These are phyloP conservation scores for Drosophila kokeensis DNA, from an alignment of 2,888 invertebrate genomes.

Conservation along the genomic window DNA sequence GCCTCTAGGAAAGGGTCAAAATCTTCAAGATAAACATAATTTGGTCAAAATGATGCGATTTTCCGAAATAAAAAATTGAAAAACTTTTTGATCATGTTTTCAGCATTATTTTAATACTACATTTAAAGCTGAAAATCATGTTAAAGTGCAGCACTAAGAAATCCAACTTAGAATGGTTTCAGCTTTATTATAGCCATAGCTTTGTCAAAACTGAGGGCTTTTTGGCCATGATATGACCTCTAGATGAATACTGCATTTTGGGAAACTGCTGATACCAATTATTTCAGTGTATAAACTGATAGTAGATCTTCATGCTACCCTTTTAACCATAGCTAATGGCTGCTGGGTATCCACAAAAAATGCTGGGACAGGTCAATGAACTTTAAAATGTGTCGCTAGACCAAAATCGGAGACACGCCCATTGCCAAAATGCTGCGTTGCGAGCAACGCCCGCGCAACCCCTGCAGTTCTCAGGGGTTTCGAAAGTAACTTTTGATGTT, in stretches of 20 bases:
- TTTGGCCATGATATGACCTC: too few relatives aligned
- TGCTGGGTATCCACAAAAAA: constrained; percentile 3
- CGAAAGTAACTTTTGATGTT: constrained; percentile 47
- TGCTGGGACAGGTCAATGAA: constrained; percentile 70
- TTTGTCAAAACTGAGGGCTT: background rate
- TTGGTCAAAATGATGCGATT: too few relatives aligned
- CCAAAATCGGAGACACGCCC: constrained; percentile 35
- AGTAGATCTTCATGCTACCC: background rate
- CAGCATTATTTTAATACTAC: too few relatives aligned
- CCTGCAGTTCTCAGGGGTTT: constrained; percentile 4
- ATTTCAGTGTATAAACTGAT: background rate
- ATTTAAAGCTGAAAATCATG: too few relatives aligned
- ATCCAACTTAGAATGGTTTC: too few relatives aligned
- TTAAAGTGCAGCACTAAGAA: too few relatives aligned
- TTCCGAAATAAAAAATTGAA: accelerated
- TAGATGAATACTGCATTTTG: too few relatives aligned
- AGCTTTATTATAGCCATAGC: background rate
- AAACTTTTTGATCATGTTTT: too few relatives aligned
- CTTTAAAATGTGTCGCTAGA: constrained; percentile 68
- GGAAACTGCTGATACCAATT: too few relatives aligned
- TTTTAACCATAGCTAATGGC: background rate
- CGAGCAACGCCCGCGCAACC: constrained; percentile 42
- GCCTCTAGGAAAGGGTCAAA: too few relatives aligned
- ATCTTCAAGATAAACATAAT: too few relatives aligned
- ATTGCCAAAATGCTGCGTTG: constrained; percentile 27